A percentile compares a stretch with the other conserved stretches of the same genome.
Conservation (phyloP, 2,113 vertebrate species). For the Cnemophilus loriae region DNA sequence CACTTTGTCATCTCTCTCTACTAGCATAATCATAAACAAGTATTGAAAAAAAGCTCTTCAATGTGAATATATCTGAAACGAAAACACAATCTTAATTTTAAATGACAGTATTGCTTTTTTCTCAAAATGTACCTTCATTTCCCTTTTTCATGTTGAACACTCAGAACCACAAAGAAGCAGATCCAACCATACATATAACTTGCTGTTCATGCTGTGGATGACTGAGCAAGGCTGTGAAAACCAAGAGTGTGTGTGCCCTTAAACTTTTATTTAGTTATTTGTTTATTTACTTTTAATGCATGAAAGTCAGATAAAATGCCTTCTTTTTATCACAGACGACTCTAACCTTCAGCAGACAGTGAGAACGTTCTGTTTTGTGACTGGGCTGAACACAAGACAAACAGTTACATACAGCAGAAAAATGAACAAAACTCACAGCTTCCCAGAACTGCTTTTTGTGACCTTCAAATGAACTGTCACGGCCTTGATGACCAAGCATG, state of each 20-base stretch:
- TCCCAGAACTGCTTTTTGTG: background rate
- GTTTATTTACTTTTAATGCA: background rate
- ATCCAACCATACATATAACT: background rate
- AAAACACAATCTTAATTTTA: background rate
- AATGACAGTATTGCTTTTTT: background rate
- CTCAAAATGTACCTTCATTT: background rate
- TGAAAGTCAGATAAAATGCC: background rate
- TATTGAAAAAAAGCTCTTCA: background rate
- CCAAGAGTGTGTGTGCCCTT: background rate
- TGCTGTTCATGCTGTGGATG: background rate
- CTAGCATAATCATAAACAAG: background rate
- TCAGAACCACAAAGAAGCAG: background rate
- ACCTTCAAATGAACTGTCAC: background rate
- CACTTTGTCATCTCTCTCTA: background rate
- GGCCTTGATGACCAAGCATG: background rate
- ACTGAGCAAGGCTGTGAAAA: background rate
- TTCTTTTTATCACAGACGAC: background rate
- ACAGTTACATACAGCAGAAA: background rate
- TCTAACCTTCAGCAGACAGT: background rate
- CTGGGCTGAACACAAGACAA: background rate
- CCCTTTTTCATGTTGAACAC: background rate
- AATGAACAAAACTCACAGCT: background rate
- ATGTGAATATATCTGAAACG: background rate
- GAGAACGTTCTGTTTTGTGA: background rate
- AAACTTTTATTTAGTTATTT: background rate